Percentiles rank a stretch among this genome's conserved stretches.
These are phyloP conservation scores for Coluber constrictor DNA, from an alignment of 2,797 vertebrate genomes.

Conservation along the genomic window DNA sequence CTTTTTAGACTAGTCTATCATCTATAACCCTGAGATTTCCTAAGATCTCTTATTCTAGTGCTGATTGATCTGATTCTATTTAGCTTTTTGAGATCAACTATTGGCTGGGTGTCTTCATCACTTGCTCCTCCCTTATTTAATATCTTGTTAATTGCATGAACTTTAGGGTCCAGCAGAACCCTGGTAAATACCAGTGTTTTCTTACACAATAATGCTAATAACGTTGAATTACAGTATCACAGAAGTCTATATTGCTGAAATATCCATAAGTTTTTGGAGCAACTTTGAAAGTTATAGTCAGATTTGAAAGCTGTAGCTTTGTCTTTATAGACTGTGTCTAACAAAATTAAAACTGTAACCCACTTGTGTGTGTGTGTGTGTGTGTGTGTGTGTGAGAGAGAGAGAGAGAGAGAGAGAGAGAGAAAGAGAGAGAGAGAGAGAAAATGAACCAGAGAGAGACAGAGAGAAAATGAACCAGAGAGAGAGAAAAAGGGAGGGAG, in stretches of 20 bases:
- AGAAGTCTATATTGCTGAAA: neutral
- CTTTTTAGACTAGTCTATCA: neutral
- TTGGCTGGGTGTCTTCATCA: neutral
- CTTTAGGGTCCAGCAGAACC: neutral
- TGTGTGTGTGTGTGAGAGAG: too few species aligned
- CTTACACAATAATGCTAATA: neutral
- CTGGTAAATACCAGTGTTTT: neutral
- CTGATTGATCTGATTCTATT: neutral
- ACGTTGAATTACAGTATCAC: neutral
- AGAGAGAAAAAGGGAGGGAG: neutral
- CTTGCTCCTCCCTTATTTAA: neutral
- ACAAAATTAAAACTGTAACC: neutral
- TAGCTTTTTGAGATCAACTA: neutral
- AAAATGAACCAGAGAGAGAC: too few species aligned
- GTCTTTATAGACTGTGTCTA: too few species aligned
- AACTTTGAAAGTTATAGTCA: neutral
- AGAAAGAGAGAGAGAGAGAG: too few species aligned
- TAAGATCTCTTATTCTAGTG: neutral
- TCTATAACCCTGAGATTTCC: neutral
- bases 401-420: too few species aligned
- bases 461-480: neutral
- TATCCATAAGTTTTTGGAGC: neutral
- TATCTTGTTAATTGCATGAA: neutral
- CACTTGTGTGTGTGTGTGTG: neutral
- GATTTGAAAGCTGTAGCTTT: neutral